A percentile compares a stretch with the other conserved stretches of the same genome.
Evolutionary conservation across 1,140 invertebrate species (phyloP).

Genomic region (Microplitis demolitor): DNA sequence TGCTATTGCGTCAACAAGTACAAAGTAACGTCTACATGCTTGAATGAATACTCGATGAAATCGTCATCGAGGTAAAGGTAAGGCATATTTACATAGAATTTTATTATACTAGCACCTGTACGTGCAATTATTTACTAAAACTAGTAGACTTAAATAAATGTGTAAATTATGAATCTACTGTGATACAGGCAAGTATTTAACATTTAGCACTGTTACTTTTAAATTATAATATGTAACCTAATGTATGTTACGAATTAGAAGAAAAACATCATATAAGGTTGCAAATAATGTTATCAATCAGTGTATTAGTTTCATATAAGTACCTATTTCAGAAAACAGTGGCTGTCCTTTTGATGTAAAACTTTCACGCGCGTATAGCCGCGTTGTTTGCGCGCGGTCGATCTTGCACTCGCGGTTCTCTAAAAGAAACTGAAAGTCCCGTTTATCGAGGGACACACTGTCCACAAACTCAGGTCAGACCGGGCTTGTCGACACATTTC

Average conservation of each 20-base stretch:
- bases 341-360: conserved; percentile 6
- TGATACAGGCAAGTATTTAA: background rate
- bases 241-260: background rate
- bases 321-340: conserved; percentile 15
- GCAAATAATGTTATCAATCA: conserved; percentile 9
- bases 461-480: conserved; percentile 2
- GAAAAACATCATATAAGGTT: background rate
- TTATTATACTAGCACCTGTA: background rate
- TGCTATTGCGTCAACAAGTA: conserved; percentile 15
- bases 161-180: background rate
- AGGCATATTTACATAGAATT: background rate
- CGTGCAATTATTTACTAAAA: background rate
- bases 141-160: background rate
- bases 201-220: background rate
- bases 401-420: conserved; percentile 27
- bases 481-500: background rate
- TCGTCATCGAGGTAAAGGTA: conserved; percentile 1
- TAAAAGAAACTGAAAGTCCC: conserved; percentile 30
- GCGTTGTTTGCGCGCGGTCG: conserved; percentile 9
- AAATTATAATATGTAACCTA: background rate
- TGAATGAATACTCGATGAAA: conserved; percentile 2
- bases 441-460: conserved; percentile 7
- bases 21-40: background rate
- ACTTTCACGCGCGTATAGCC: conserved; percentile 26
- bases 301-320: conserved; percentile 21